Percentiles rank a stretch among this genome's conserved stretches.
Conservation (phyloP, 1,140 invertebrate species). For the Archegozetes longisetosus region DNA sequence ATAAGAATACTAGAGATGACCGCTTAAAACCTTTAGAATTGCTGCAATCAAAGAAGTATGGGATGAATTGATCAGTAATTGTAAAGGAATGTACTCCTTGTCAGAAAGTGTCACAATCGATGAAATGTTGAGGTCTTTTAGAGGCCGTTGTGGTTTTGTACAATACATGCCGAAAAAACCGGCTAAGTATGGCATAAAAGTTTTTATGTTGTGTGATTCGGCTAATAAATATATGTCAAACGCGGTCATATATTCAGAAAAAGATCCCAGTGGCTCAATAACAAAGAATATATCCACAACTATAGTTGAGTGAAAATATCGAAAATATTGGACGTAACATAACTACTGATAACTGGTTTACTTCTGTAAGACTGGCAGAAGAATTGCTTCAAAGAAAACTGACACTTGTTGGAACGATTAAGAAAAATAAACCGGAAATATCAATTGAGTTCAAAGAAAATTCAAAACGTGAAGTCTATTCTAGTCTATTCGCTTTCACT, state of each 20-base stretch:
- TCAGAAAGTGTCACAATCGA: constrained; percentile 19
- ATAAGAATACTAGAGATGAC: background rate
- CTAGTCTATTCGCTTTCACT: constrained; percentile 11
- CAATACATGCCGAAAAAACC: constrained; percentile 22
- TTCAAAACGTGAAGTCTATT: constrained; percentile 8
- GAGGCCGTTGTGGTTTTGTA: constrained; percentile 18
- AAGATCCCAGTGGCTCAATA: constrained; percentile 9
- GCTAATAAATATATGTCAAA: constrained; percentile 17
- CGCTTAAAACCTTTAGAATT: constrained; percentile 3
- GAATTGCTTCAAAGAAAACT: constrained; percentile 17
- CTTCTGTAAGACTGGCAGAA: constrained; percentile 11
- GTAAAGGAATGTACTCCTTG: constrained; percentile 10
- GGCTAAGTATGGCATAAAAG: constrained; percentile 22
- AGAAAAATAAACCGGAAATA: constrained; percentile 19
- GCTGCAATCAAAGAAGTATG: constrained; percentile 18
- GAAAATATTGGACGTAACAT: constrained; percentile 16
- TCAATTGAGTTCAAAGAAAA: background rate
- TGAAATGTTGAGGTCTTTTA: constrained; percentile 21
- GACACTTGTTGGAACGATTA: constrained; percentile 18
- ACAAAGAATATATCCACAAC: constrained; percentile 3
- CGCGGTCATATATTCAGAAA: constrained; percentile 19
- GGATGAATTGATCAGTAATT: constrained; percentile 16
- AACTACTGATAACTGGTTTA: constrained; percentile 19
- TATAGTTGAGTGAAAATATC: constrained; percentile 9
- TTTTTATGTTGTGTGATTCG: constrained; percentile 18